Evolutionary conservation across 2,113 vertebrate species (phyloP).

Genomic region (Calidris pugnax): DNA sequence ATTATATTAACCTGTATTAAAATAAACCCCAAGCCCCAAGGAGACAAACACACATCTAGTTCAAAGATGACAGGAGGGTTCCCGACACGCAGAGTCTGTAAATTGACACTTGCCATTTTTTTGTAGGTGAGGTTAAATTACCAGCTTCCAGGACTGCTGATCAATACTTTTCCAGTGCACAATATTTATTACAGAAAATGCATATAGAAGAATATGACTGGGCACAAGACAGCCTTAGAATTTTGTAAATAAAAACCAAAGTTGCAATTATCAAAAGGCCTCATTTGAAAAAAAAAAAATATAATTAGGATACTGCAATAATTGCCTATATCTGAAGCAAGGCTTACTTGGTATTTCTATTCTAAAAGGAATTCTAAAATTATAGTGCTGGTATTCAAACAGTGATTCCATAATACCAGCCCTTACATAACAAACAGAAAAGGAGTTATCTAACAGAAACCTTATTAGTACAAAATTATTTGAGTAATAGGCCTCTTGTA

Average conservation of each 20-base stretch:
- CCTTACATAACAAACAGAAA: conserved; percentile 58
- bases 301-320: not conserved
- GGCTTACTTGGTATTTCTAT: conserved; percentile 10
- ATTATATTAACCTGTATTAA: not conserved
- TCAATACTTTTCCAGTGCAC: not conserved
- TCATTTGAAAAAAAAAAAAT: not conserved
- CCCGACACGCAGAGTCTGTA: not conserved
- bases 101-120: not conserved
- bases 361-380: conserved; percentile 55
- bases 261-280: not conserved
- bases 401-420: conserved; percentile 24
- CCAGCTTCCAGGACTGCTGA: not conserved
- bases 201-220: not conserved
- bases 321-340: conserved; percentile 14
- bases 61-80: not conserved
- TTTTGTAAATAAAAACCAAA: not conserved
- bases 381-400: conserved; percentile 32
- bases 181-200: conserved; percentile 6
- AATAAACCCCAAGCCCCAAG: not conserved
- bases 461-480: conserved; percentile 42
- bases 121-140: not conserved
- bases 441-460: conserved; percentile 54
- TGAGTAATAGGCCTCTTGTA: conserved; percentile 20
- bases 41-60: not conserved
- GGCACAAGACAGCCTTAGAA: not conserved